Conservation (phyloP, 2,888 invertebrate species). For the Xanthia icteritia region DNA sequence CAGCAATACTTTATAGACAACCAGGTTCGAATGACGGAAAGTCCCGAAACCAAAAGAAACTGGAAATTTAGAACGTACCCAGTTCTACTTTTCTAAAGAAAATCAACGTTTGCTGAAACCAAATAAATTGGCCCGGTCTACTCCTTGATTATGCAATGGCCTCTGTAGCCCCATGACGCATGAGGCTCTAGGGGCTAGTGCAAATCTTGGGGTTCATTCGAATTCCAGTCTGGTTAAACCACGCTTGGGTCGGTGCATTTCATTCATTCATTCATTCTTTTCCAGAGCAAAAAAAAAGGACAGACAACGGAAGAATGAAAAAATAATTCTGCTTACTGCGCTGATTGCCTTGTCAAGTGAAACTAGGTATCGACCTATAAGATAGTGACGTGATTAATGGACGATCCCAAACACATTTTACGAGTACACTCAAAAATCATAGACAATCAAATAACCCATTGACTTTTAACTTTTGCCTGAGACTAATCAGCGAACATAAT, state of each 20-base stretch:
- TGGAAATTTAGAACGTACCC: background rate
- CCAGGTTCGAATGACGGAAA: background rate
- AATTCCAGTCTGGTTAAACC: too few relatives aligned
- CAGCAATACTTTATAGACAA: background rate
- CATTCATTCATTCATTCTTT: background rate
- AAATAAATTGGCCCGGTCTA: background rate
- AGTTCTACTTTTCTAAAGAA: background rate
- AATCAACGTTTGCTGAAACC: background rate
- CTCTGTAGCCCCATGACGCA: too few relatives aligned
- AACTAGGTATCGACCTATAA: background rate
- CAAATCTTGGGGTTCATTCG: too few relatives aligned
- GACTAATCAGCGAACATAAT: constrained; percentile 58
- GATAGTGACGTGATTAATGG: too few relatives aligned
- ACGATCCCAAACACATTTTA: background rate
- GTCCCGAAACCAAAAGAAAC: background rate
- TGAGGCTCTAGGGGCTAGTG: too few relatives aligned
- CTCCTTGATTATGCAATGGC: too few relatives aligned
- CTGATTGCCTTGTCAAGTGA: background rate
- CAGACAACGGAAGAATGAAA: background rate
- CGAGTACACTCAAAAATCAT: constrained; percentile 7
- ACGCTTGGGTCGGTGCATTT: too few relatives aligned
- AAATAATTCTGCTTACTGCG: background rate
- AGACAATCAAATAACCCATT: constrained; percentile 37
- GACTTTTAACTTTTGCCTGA: constrained; percentile 16
- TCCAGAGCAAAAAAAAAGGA: background rate